Evolutionary conservation across 2,888 invertebrate species (phyloP).

Genomic region (Crematogaster levior): DNA sequence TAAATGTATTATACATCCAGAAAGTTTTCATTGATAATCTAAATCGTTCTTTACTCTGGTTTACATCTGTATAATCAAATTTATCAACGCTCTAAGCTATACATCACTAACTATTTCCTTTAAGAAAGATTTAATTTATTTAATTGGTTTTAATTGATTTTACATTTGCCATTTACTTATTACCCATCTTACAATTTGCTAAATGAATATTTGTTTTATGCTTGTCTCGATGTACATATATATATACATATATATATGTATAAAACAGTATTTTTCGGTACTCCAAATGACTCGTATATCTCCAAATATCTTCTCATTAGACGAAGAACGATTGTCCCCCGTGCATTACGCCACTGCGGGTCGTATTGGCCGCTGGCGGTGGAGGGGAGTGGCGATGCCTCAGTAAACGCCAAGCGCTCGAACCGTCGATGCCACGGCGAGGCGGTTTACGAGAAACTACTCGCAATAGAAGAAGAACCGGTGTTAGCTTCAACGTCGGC

Average conservation of each 20-base stretch:
- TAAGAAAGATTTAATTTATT: neutral
- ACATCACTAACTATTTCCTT: neutral
- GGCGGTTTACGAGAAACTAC: slow-evolving; percentile 58
- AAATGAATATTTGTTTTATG: neutral
- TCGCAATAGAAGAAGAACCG: slow-evolving; percentile 38
- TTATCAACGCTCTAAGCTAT: neutral
- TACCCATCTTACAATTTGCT: neutral
- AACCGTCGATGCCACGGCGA: slow-evolving; percentile 65
- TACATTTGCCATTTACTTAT: neutral
- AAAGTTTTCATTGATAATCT: neutral
- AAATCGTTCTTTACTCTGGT: neutral
- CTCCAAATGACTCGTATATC: neutral
- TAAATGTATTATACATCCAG: neutral
- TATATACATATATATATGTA: no score
- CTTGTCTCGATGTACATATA: no score
- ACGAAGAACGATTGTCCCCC: slow-evolving; percentile 16
- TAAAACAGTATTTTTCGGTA: neutral
- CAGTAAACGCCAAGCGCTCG: slow-evolving; percentile 80
- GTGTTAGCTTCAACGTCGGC: slow-evolving; percentile 38
- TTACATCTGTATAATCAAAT: neutral
- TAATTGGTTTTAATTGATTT: no score
- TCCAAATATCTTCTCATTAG: slow-evolving; percentile 13
- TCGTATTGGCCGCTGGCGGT: slow-evolving; percentile 58
- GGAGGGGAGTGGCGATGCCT: slow-evolving; percentile 73
- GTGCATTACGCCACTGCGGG: slow-evolving; percentile 53